Percentiles rank a stretch among this genome's conserved stretches.
phyloP scores from a whole-genome alignment of 2,888 invertebrate genomes.

The Rosalia funebris region DNA sequence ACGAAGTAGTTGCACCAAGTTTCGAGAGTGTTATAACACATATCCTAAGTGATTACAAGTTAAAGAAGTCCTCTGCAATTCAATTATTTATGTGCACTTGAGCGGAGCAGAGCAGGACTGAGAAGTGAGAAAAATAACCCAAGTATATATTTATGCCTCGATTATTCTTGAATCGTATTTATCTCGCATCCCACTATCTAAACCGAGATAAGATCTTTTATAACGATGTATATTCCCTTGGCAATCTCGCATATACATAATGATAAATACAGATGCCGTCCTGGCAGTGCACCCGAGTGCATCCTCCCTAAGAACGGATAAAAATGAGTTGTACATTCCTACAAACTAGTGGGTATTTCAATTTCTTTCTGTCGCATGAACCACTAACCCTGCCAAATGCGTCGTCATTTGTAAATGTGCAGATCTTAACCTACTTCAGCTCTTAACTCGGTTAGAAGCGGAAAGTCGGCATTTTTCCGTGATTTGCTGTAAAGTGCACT shows the following conservation, averaged over 20 bases:
- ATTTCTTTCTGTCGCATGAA: constrained; percentile 31
- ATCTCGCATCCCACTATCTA: too few species aligned
- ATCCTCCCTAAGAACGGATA: constrained; percentile 35
- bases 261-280: constrained; percentile 34
- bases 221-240: constrained; percentile 21
- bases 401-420: constrained; percentile 43
- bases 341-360: constrained; percentile 34
- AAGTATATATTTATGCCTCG: too few species aligned
- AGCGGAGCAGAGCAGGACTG: too few species aligned
- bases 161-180: too few species aligned
- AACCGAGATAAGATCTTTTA: too few species aligned
- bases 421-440: constrained; percentile 45
- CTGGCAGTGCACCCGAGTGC: constrained; percentile 31
- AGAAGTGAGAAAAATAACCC: too few species aligned
- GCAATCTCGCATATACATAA: constrained; percentile 29
- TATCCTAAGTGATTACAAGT: too few species aligned
- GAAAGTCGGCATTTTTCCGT: constrained; percentile 6
- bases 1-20: too few species aligned
- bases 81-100: too few species aligned
- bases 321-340: constrained; percentile 41
- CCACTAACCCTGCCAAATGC: constrained; percentile 42
- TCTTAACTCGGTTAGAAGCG: constrained; percentile 36
- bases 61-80: too few species aligned
- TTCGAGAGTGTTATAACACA: too few species aligned
- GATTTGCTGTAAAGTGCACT: constrained; percentile 9